These are phyloP conservation scores for Drosophila biarmipes DNA, from an alignment of 1,140 invertebrate genomes.

Conservation along the genomic window DNA sequence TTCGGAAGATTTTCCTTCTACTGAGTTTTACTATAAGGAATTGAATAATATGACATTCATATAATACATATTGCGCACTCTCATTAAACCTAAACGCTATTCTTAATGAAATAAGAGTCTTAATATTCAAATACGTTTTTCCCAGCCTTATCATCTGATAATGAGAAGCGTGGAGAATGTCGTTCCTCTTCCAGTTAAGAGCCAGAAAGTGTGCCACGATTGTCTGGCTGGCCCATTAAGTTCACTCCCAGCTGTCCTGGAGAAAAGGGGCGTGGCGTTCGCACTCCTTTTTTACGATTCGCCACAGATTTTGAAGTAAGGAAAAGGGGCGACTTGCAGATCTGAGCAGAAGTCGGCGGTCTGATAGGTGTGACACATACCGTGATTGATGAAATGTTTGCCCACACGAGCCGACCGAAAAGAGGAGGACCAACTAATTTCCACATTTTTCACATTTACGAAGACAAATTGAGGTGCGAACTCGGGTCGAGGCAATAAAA, in stretches of 20 bases:
- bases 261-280: constrained; percentile 57
- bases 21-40: no score
- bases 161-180: constrained; percentile 17
- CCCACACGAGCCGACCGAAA: constrained; percentile 26
- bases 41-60: no score
- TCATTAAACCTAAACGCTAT: no score
- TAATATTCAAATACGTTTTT: background rate
- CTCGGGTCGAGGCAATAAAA: constrained; percentile 84
- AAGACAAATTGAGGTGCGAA: constrained; percentile 84
- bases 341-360: constrained; percentile 49
- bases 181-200: constrained; percentile 35
- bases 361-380: constrained; percentile 80
- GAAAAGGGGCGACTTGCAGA: constrained; percentile 46
- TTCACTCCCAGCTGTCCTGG: constrained; percentile 28
- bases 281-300: constrained; percentile 67
- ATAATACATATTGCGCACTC: no score
- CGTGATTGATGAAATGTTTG: constrained; percentile 81
- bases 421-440: constrained; percentile 72
- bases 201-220: constrained; percentile 58
- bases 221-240: constrained; percentile 53
- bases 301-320: constrained; percentile 7
- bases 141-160: constrained; percentile 11
- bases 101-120: background rate
- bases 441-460: constrained; percentile 84
- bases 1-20: background rate